Conservation (phyloP, 2,888 invertebrate species). For the Asteroscopus sphinx region DNA sequence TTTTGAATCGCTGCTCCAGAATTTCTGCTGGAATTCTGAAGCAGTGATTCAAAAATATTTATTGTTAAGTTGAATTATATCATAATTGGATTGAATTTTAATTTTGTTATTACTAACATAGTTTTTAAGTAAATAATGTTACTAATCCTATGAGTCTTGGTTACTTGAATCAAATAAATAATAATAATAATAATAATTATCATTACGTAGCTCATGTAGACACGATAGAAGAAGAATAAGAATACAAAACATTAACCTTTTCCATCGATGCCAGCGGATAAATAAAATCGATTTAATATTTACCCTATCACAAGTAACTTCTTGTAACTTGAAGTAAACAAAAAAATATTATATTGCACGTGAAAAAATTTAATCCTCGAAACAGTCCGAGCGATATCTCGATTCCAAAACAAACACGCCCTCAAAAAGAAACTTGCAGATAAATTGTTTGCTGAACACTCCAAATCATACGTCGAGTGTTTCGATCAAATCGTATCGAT, state of each 20-base stretch:
- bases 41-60: too few species aligned
- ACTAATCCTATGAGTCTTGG: too few species aligned
- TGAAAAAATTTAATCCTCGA: slow-evolving; percentile 53
- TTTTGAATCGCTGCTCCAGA: too few species aligned
- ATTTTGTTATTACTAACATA: too few species aligned
- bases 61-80: too few species aligned
- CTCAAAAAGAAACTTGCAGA: slow-evolving; percentile 63
- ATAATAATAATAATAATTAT: too few species aligned
- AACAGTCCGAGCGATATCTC: slow-evolving; percentile 57
- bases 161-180: too few species aligned
- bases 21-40: too few species aligned
- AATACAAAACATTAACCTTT: neutral
- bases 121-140: too few species aligned
- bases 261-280: neutral
- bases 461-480: slow-evolving; percentile 67
- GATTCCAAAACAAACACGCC: slow-evolving; percentile 68
- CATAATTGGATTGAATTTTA: too few species aligned
- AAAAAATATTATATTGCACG: slow-evolving; percentile 43
- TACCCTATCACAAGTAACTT: slow-evolving; percentile 17
- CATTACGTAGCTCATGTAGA: too few species aligned
- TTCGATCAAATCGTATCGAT: slow-evolving; percentile 73
- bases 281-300: slow-evolving; percentile 19
- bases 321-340: slow-evolving; percentile 28
- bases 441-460: slow-evolving; percentile 72
- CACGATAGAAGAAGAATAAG: neutral